Conservation (phyloP, 2,797 vertebrate genomes). For the Muscicapa comitata region DNA sequence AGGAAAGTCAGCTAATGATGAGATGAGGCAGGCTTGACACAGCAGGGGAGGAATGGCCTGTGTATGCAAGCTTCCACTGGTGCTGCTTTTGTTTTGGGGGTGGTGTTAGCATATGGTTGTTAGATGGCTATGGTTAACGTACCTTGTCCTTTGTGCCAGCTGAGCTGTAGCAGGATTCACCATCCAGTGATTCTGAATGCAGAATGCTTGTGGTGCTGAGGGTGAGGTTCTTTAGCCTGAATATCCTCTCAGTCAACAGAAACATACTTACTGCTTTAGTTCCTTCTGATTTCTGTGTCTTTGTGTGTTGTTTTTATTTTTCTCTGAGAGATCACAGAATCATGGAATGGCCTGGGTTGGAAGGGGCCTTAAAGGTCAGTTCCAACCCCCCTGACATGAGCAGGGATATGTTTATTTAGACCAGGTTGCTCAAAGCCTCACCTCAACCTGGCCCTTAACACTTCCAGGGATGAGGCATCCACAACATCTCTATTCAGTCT, state of each 20-base stretch:
- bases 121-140: not conserved
- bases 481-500: not conserved
- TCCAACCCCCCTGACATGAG: rapidly evolving
- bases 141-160: not conserved
- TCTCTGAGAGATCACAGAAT: not conserved
- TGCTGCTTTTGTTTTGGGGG: not conserved
- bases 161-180: not conserved
- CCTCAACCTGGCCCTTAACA: not conserved
- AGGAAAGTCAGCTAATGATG: not conserved
- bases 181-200: not conserved
- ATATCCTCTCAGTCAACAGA: not conserved
- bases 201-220: not conserved
- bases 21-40: not conserved
- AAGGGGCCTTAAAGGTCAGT: not conserved
- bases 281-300: not conserved
- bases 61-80: rapidly evolving
- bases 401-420: not conserved
- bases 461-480: not conserved
- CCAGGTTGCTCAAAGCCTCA: not conserved
- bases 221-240: not conserved
- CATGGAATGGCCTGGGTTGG: not conserved
- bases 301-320: not conserved
- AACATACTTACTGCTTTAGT: not conserved
- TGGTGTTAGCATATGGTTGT: not conserved
- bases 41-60: not conserved